Percentiles rank a stretch among this genome's conserved stretches.
These are phyloP conservation scores for Myxocyprinus asiaticus DNA, from an alignment of 2,113 vertebrate genomes.

Conservation along the genomic window DNA sequence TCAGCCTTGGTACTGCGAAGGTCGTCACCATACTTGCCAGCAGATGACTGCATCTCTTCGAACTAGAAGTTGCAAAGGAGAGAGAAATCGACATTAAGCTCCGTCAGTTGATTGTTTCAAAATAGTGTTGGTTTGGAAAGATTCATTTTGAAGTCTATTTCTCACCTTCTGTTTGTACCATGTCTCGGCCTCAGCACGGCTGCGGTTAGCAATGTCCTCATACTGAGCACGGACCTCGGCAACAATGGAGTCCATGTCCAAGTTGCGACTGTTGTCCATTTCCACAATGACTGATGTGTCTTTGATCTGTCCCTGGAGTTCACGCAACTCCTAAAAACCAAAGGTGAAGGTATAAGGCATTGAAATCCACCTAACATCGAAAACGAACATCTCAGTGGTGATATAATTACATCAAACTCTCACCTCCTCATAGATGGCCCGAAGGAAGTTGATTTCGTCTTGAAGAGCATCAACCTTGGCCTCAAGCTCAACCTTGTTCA, in stretches of 20 bases:
- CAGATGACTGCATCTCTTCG: constrained; percentile 75
- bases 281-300: constrained; percentile 87
- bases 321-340: constrained; percentile 76
- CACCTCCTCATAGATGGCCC: constrained; percentile 85
- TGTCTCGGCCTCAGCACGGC: constrained; percentile 74
- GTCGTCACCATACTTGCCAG: constrained; percentile 72
- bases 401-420: neutral
- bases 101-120: neutral
- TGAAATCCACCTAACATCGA: neutral
- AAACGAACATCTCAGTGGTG: neutral
- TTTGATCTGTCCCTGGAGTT: constrained; percentile 82
- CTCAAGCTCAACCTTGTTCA: constrained; percentile 90
- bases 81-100: neutral
- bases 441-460: constrained; percentile 89
- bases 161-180: constrained; percentile 84
- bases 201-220: constrained; percentile 79
- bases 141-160: neutral
- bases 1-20: constrained; percentile 80
- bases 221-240: constrained; percentile 85
- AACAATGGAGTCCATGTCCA: constrained; percentile 87
- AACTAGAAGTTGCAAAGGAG: constrained; percentile 67
- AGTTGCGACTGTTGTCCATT: constrained; percentile 85
- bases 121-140: neutral
- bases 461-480: constrained; percentile 84
- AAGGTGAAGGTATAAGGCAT: neutral